Evolutionary conservation across 2,113 vertebrate species (phyloP), one percentile per base, ranked within the genome.

Genomic region (Sinocyclocheilus anophthalmus): DNA sequence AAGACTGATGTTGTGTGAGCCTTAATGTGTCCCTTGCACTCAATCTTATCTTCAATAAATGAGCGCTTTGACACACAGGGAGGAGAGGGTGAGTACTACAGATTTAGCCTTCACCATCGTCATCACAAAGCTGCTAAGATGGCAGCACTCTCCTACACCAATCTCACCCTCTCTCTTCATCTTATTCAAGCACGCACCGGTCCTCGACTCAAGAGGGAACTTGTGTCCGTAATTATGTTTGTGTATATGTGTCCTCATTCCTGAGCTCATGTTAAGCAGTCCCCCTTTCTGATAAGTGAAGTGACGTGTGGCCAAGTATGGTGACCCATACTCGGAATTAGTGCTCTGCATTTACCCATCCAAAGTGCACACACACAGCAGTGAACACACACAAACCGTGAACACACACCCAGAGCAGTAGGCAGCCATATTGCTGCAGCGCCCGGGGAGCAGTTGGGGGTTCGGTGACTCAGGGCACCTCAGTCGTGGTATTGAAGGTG

Each of bases 21-120:
- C 57, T 87, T 48, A 63, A 87, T 65, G 48, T 78, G 85, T 89
- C 86, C 65, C 45, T 30, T 81, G 76, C 87, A 85, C 88, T 89
- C 80, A 86, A 85, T 90, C 88, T 50, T 83, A 45, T 50, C 86
- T 83, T 80, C 86, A 85, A 53, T 57, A 26, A 75, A 86, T 77
- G 33, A 76, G 85, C 10, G 85, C 33, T 69, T 67, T 73, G 61
- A 63, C 33, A 45, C 84, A 89, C 63, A n/a, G 72, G 86, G 82
- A 88, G 83, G 26, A 55, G 63, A 92, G 78, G 76, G 78, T 48
- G 82, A 55, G 84, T 82, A 57, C 53, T 55, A 91, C 18, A 88
- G 63, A 85, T 73, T 39, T 67, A 83, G 30, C 67, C 39, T 87
- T 83, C 79, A 22, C 85, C 72, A 88, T 84, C 22, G 88, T 65